Conservation (phyloP, 2,888 invertebrate genomes). For the Tetrapedia diversipes region DNA sequence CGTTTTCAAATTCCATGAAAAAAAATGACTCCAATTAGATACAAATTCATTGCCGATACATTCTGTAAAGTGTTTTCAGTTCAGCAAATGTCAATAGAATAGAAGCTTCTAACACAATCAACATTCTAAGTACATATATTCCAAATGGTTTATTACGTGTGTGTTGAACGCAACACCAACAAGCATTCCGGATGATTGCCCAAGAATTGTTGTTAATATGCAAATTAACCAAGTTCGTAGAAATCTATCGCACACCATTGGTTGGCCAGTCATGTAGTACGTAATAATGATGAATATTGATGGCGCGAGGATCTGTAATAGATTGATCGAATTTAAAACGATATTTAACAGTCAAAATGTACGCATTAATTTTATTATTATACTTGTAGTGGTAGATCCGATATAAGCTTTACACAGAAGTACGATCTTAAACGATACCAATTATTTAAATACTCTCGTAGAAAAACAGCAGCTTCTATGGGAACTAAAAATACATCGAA, state of each 20-base stretch:
- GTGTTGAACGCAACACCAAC: constrained; percentile 89
- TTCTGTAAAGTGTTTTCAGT: background rate
- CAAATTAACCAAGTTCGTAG: constrained; percentile 87
- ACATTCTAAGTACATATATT: background rate
- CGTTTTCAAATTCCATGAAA: background rate
- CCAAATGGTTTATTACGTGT: constrained; percentile 83
- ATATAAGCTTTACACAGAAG: constrained; percentile 89
- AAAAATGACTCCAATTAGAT: background rate
- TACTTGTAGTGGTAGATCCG: constrained; percentile 90
- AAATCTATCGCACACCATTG: constrained; percentile 86
- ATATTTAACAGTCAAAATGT: background rate
- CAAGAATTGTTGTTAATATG: constrained; percentile 88
- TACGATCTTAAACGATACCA: constrained; percentile 90
- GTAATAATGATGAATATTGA: constrained; percentile 88
- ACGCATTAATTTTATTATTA: background rate
- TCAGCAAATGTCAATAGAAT: background rate
- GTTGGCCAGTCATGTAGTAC: constrained; percentile 92
- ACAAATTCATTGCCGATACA: background rate
- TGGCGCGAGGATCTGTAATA: constrained; percentile 87
- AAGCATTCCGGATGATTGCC: constrained; percentile 90
- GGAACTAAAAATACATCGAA: constrained; percentile 85
- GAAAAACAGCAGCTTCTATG: constrained; percentile 88
- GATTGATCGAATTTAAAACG: constrained; percentile 6
- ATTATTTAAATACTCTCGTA: constrained; percentile 90
- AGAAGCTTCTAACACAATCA: background rate